Conservation (phyloP, 2,797 vertebrate species). For the Leptoclinus maculatus region DNA sequence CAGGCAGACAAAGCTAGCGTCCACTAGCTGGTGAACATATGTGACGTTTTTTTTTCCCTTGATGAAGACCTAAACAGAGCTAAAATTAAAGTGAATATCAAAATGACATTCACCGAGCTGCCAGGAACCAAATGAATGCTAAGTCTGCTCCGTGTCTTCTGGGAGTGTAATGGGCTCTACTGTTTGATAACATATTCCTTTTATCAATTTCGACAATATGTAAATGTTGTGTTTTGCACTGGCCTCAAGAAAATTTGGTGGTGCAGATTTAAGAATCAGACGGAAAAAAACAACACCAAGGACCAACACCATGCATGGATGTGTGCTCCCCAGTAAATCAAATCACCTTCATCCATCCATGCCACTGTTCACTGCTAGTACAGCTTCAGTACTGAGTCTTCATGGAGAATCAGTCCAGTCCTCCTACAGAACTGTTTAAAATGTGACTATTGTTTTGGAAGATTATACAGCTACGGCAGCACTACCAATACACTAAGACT, state of each 20-base stretch:
- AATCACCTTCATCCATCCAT: constrained; percentile 15
- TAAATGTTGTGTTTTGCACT: not conserved
- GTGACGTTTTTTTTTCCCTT: not conserved
- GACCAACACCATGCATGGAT: not conserved
- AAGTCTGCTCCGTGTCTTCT: not conserved
- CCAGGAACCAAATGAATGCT: not conserved
- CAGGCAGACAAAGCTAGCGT: not conserved
- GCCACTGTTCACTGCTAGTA: not conserved
- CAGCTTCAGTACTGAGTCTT: constrained; percentile 22
- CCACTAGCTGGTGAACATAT: not conserved
- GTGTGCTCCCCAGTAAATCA: constrained; percentile 13
- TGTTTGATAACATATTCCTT: not conserved
- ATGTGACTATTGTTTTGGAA: not conserved
- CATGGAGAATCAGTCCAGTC: not conserved
- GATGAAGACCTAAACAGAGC: constrained; percentile 10
- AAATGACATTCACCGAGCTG: not conserved
- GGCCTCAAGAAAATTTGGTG: not conserved
- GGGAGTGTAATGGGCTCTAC: not conserved
- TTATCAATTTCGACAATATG: not conserved
- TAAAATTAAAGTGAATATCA: not conserved
- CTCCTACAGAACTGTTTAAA: not conserved
- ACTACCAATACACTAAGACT: constrained; percentile 25
- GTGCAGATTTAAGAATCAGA: not conserved
- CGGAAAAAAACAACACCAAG: not conserved
- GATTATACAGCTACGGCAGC: constrained; percentile 32